Evolutionary conservation across 2,113 vertebrate species (phyloP).

Genomic region (Theristicus caerulescens): DNA sequence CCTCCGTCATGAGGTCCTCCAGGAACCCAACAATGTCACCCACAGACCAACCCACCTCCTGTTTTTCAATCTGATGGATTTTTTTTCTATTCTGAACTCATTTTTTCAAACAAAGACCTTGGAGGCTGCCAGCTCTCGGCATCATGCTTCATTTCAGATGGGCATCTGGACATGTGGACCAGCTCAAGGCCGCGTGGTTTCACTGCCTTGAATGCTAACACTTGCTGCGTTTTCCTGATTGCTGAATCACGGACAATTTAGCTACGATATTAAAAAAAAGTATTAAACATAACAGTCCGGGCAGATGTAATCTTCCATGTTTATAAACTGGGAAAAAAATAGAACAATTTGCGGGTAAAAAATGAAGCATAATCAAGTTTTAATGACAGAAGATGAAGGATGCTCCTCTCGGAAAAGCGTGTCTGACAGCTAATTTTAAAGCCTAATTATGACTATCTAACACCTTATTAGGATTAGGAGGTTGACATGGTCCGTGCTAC

Average conservation of each 20-base stretch:
- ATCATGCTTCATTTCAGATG: not conserved
- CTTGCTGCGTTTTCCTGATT: not conserved
- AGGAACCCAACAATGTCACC: not conserved
- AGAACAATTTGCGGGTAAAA: not conserved
- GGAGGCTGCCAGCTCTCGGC: not conserved
- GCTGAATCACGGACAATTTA: not conserved
- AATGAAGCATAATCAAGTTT: not conserved
- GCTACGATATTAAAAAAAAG: not conserved
- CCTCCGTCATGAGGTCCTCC: not conserved
- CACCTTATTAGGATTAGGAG: slow-evolving; percentile 9
- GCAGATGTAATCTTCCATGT: not conserved
- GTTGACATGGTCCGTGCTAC: not conserved
- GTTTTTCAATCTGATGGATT: not conserved
- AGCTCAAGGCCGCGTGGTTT: not conserved
- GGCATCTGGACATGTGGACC: not conserved
- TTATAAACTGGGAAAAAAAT: not conserved
- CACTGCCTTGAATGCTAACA: not conserved
- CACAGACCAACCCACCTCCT: not conserved
- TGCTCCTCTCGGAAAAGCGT: not conserved
- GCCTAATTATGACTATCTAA: slow-evolving; percentile 14
- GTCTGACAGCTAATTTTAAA: slow-evolving; percentile 6
- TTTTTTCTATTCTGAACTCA: not conserved
- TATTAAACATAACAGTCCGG: not conserved
- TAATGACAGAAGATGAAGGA: not conserved
- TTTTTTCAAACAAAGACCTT: not conserved